These are phyloP conservation scores for Connochaetes taurinus DNA, from an alignment of 2,113 vertebrate genomes.

Conservation along the genomic window DNA sequence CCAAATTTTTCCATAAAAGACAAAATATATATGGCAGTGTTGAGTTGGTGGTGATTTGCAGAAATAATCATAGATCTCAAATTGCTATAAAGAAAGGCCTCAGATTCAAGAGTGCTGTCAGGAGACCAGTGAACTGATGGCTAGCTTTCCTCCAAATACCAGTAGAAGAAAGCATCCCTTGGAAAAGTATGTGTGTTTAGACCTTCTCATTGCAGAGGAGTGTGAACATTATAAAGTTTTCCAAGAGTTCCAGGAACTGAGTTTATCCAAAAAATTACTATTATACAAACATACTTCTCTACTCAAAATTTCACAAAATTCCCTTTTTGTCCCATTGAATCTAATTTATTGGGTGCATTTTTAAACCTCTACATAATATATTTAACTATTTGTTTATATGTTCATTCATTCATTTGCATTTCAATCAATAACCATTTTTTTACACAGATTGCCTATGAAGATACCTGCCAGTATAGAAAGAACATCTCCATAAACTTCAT, in stretches of 20 bases:
- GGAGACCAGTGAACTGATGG: background rate
- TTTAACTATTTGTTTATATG: background rate
- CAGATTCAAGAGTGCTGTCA: background rate
- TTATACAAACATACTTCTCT: background rate
- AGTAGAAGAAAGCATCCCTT: background rate
- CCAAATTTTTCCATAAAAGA: background rate
- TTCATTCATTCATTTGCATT: background rate
- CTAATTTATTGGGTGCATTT: background rate
- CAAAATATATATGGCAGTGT: background rate
- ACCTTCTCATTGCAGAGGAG: background rate
- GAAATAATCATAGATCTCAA: background rate
- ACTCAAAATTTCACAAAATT: background rate
- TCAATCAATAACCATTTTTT: background rate
- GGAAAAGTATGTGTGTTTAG: background rate
- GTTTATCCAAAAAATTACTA: background rate
- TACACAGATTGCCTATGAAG: background rate
- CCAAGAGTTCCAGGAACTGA: background rate
- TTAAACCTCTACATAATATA: background rate
- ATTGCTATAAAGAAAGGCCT: background rate
- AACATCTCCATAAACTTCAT: background rate
- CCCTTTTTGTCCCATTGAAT: background rate
- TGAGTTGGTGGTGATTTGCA: background rate
- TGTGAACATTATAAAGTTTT: background rate
- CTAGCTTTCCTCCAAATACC: background rate
- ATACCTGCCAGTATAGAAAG: background rate